These are phyloP conservation scores for Orthosia gothica DNA, from an alignment of 2,888 invertebrate genomes.

Conservation along the genomic window DNA sequence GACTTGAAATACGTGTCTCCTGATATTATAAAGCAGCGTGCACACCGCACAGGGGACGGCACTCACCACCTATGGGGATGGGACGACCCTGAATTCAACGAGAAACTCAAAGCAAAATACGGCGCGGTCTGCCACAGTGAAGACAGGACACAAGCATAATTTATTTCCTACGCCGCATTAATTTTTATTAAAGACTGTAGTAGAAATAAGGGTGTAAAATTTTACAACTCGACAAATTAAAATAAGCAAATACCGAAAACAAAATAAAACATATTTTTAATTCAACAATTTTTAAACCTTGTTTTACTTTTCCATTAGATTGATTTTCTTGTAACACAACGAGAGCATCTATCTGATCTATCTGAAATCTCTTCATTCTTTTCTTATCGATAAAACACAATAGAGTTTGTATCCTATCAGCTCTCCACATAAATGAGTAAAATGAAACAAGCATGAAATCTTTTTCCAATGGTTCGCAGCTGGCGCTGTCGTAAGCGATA, in stretches of 20 bases:
- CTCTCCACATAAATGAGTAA: slow-evolving; percentile 59
- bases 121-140: slow-evolving; percentile 76
- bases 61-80: slow-evolving; percentile 94
- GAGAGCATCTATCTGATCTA: neutral
- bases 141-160: slow-evolving; percentile 75
- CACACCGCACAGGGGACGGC: slow-evolving; percentile 93
- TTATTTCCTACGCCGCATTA: slow-evolving; percentile 36
- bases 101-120: slow-evolving; percentile 84
- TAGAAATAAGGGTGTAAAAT: slow-evolving; percentile 38
- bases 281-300: neutral
- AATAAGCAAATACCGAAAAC: neutral
- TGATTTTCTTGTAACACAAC: neutral
- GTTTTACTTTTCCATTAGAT: neutral
- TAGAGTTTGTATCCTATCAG: slow-evolving; percentile 41
- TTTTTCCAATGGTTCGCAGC: slow-evolving; percentile 81
- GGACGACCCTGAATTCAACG: slow-evolving; percentile 92
- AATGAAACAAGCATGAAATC: slow-evolving; percentile 77
- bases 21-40: slow-evolving; percentile 92
- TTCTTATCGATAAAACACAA: slow-evolving; percentile 24
- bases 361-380: neutral
- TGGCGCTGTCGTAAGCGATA: slow-evolving; percentile 81
- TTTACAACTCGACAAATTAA: slow-evolving; percentile 10
- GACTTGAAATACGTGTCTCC: slow-evolving; percentile 94
- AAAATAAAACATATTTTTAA: neutral
- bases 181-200: slow-evolving; percentile 59